Conservation (phyloP, 2,797 vertebrate genomes). For the Neopelma chrysocephalum region DNA sequence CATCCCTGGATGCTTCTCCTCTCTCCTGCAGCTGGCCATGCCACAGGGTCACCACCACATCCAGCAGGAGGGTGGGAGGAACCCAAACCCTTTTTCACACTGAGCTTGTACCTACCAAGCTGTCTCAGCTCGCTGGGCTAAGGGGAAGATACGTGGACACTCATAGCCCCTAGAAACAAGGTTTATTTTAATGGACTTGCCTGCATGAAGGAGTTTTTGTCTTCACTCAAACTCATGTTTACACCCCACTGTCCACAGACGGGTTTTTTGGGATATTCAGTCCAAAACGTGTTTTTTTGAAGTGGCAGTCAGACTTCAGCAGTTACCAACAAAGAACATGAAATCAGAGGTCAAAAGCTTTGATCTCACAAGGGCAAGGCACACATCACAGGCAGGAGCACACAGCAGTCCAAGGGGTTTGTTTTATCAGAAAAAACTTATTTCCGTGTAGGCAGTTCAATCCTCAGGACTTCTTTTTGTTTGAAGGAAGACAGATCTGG, state of each 20-base stretch:
- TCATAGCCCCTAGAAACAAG: not conserved
- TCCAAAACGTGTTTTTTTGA: not conserved
- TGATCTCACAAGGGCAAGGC: constrained; percentile 4
- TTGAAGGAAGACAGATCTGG: constrained; percentile 35
- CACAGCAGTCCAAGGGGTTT: constrained; percentile 10
- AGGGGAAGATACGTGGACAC: not conserved
- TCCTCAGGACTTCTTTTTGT: constrained; percentile 31
- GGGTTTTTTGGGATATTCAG: not conserved
- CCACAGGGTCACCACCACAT: not conserved
- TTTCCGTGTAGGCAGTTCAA: not conserved
- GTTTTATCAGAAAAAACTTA: constrained; percentile 46
- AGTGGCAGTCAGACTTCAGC: constrained; percentile 20
- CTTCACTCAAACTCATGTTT: not conserved
- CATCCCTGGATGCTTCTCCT: not conserved
- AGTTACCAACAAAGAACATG: constrained; percentile 5
- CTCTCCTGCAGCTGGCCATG: not conserved
- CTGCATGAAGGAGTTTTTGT: not conserved
- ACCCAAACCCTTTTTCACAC: not conserved
- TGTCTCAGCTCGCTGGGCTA: not conserved
- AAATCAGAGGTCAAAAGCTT: constrained; percentile 53
- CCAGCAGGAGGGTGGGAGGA: not conserved
- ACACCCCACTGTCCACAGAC: not conserved
- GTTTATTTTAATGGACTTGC: not conserved
- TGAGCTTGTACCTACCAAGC: not conserved
- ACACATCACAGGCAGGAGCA: constrained; percentile 15